phyloP scores from a whole-genome alignment of 2,888 invertebrate genomes.

The Hypena proboscidalis region DNA sequence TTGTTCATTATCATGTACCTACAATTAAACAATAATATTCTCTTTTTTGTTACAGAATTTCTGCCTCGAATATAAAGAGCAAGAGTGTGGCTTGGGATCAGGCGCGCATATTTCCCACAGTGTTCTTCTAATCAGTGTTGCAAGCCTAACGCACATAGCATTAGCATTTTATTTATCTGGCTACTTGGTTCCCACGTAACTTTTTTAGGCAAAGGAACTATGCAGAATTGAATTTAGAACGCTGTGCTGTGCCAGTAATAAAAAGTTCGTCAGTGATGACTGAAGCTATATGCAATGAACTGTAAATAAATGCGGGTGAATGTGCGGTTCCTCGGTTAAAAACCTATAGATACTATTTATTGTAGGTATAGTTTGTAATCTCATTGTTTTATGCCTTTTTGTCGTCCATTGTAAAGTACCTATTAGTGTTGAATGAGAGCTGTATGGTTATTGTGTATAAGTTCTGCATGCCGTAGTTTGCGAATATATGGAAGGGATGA shows the following conservation, averaged over 20 bases:
- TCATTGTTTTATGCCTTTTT: constrained; percentile 40
- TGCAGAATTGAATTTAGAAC: constrained; percentile 28
- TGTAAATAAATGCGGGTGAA: constrained; percentile 41
- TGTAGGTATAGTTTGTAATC: constrained; percentile 37
- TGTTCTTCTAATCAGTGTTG: constrained; percentile 52
- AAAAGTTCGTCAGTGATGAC: constrained; percentile 31
- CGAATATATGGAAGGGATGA: too few relatives aligned
- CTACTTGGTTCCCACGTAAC: constrained; percentile 43
- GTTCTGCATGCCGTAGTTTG: too few relatives aligned
- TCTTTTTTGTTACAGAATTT: constrained; percentile 68
- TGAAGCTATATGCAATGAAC: constrained; percentile 39
- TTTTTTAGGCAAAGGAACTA: constrained; percentile 21
- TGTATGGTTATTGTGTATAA: constrained; percentile 41
- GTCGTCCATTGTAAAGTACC: constrained; percentile 43
- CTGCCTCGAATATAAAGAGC: constrained; percentile 74
- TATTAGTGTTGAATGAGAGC: constrained; percentile 34
- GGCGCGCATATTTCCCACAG: constrained; percentile 46
- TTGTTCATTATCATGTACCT: too few relatives aligned
- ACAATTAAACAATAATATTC: too few relatives aligned
- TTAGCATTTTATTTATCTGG: constrained; percentile 36
- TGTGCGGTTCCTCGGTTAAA: constrained; percentile 48
- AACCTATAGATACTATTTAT: constrained; percentile 46
- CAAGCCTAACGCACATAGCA: constrained; percentile 51
- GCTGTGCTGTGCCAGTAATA: constrained; percentile 30
- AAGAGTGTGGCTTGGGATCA: constrained; percentile 65